phyloP scores from a whole-genome alignment of 2,888 invertebrate genomes.

The Hyalella azteca region DNA sequence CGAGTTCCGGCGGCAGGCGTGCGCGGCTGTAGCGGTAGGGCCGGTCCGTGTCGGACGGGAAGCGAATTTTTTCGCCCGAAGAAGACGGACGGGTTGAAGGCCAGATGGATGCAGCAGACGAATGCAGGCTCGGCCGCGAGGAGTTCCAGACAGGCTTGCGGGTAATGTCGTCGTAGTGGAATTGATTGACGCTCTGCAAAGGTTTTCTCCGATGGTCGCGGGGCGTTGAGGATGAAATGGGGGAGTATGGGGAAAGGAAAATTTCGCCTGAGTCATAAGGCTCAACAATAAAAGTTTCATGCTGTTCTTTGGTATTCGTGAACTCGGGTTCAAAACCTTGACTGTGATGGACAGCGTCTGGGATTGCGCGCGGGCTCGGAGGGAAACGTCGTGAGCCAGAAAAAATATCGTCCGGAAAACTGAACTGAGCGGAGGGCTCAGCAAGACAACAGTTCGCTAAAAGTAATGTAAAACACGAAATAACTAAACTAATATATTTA shows the following conservation, averaged over 20 bases:
- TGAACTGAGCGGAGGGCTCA: background rate
- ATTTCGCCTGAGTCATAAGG: background rate
- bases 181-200: background rate
- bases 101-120: background rate
- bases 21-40: background rate
- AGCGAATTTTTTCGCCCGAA: background rate
- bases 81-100: background rate
- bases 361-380: background rate
- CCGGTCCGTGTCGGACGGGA: background rate
- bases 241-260: background rate
- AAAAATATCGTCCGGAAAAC: background rate
- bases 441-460: background rate
- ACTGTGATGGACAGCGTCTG: background rate
- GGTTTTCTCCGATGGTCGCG: conserved; percentile 6
- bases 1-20: conserved; percentile 2
- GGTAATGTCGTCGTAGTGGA: conserved; percentile 18
- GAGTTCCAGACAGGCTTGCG: conserved; percentile 19
- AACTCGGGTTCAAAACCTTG: background rate
- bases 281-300: conserved; percentile 14
- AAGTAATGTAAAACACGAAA: background rate
- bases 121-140: background rate
- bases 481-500: background rate
- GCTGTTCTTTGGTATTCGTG: background rate
- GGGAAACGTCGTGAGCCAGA: background rate
- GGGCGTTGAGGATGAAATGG: background rate